A percentile compares a stretch with the other conserved stretches of the same genome.
phyloP scores from a whole-genome alignment of 2,888 invertebrate genomes.

The Sarcophaga variegata region DNA sequence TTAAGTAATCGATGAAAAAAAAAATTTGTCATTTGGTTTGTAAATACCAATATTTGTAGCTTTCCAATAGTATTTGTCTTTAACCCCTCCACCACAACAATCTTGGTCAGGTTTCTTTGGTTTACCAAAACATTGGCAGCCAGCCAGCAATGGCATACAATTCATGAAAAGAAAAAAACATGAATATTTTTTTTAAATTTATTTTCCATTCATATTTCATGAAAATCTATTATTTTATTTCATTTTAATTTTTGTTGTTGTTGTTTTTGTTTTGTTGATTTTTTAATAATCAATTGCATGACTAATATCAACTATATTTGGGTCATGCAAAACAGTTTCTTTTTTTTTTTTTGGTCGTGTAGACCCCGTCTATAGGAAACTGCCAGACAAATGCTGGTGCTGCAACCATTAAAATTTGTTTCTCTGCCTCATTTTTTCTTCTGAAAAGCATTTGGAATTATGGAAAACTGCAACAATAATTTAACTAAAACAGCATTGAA shows the following conservation, averaged over 20 bases:
- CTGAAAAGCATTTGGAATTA: not conserved
- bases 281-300: constrained; percentile 68
- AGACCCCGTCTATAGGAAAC: constrained; percentile 1
- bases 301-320: constrained; percentile 69
- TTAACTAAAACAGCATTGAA: constrained; percentile 43
- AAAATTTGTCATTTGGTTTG: too few relatives aligned
- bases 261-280: constrained; percentile 37
- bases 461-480: constrained; percentile 54
- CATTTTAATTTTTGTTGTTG: constrained; percentile 62
- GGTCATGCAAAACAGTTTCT: constrained; percentile 68
- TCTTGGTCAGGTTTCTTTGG: not conserved
- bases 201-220: constrained; percentile 55
- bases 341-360: constrained; percentile 10
- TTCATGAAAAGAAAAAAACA: not conserved
- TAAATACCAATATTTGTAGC: too few relatives aligned
- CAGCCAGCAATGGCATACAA: not conserved
- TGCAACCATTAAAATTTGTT: constrained; percentile 57
- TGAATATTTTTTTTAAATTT: not conserved
- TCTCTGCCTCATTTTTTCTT: constrained; percentile 20
- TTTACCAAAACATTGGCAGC: not conserved
- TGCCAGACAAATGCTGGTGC: constrained; percentile 7
- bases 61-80: too few relatives aligned
- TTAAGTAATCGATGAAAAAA: too few relatives aligned
- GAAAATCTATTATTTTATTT: constrained; percentile 67
- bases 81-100: not conserved